Base-by-base conservation (phyloP, 2,888 invertebrate genomes). In the Girardia tigrina region DNA sequence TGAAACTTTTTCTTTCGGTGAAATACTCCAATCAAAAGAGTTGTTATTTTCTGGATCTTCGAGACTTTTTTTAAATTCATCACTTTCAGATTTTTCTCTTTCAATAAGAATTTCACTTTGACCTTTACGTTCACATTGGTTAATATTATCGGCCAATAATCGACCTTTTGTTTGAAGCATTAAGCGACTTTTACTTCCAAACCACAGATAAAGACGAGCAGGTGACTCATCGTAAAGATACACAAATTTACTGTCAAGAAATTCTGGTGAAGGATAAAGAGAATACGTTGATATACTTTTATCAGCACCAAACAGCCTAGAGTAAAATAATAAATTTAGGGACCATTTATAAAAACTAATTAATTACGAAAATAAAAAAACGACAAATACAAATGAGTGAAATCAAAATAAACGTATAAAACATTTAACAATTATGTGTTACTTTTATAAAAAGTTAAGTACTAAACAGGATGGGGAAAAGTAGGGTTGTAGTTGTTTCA, bases 121-220 rank as follows among this genome's bases (percentile, higher is more conserved):
- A 82, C 92, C 92, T 84, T 98, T 98, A 26, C 97, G 87, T 84
- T 99, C 98, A 2, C 8, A 92, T 85, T 97, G 97, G 84, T 95
- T 98, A 77, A 99, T 92, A 85, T 97, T 97, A 84, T 98, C 98
- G 0, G 95, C 91, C 87, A 98, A 89, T 16, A 99, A 86, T 75
- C 94, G 87, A 72, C 80, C 79, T 76, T 85, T 85, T 0, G 85
- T 84, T 73, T 81, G 81, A 0, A 84, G 81, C 76, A 85, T 84
- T 28, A 82, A 81, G 78, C 81, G 84, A 0, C 86, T 83, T 77
- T 84, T 84, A 76, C 89, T 89, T 28, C 94, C 93, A 81, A 90
- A 88, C 97, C 97, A 98, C 78, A 97, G 88, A 83, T 89, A 94
- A 79, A 97, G 90, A 81, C 89, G 88, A 56, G 88, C 87, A 0